These are phyloP conservation scores for Amphimedon queenslandica DNA, from an alignment of 37 sponge, comb jelly and placozoan species.

Conservation along the genomic window DNA sequence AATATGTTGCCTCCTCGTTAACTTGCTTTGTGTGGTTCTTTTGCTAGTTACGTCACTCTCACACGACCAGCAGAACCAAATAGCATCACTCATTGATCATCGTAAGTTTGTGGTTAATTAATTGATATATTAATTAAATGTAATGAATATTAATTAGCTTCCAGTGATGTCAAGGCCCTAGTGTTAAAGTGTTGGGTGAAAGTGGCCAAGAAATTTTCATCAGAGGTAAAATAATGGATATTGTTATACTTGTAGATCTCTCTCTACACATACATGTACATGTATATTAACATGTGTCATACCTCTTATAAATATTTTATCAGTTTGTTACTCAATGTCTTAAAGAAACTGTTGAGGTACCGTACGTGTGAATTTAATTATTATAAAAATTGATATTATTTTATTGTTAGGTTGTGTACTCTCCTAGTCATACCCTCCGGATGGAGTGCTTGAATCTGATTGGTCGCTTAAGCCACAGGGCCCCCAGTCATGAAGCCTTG, in stretches of 20 bases:
- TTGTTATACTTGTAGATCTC: neutral
- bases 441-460: constrained; percentile 59
- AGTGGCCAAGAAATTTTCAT: neutral
- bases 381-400: neutral
- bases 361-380: neutral
- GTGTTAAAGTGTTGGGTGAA: neutral
- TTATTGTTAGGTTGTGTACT: constrained; percentile 6
- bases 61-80: constrained; percentile 7
- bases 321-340: constrained; percentile 1
- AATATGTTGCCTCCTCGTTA: constrained; percentile 25
- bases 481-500: constrained; percentile 12
- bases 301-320: too few relatives aligned
- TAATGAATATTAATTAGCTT: neutral
- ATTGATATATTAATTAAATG: neutral
- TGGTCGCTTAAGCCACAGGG: constrained; percentile 48
- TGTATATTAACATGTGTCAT: too few relatives aligned
- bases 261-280: neutral
- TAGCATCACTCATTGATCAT: constrained; percentile 19
- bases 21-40: constrained; percentile 2
- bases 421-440: constrained; percentile 52
- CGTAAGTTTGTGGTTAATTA: too few relatives aligned
- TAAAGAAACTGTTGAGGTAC: neutral
- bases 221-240: constrained; percentile 5
- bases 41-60: neutral
- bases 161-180: neutral